These are phyloP conservation scores for Drosophila limbata DNA, from an alignment of 2,888 invertebrate species.

Conservation along the genomic window DNA sequence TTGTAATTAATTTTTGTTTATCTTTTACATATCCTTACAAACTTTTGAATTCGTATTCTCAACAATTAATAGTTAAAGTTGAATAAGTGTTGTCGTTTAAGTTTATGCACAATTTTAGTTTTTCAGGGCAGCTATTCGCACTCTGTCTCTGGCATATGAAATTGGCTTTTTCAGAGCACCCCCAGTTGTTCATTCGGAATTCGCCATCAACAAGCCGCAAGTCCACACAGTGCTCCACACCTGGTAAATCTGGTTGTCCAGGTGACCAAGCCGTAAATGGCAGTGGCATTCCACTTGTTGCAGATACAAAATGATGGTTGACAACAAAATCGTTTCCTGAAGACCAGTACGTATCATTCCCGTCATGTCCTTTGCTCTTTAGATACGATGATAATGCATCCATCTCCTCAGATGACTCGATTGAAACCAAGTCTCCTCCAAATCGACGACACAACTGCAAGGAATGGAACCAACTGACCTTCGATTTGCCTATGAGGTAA, in stretches of 20 bases:
- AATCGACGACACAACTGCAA: conserved; percentile 6
- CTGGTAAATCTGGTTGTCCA: conserved; percentile 8
- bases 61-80: too few relatives aligned
- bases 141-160: conserved; percentile 3
- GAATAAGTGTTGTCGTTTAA: too few relatives aligned
- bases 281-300: not conserved
- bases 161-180: not conserved
- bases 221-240: conserved; percentile 4
- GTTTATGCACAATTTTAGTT: too few relatives aligned
- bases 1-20: too few relatives aligned
- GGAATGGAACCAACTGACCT: not conserved
- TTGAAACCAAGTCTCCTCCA: conserved; percentile 8
- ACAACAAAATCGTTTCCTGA: conserved; percentile 7
- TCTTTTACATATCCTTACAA: too few relatives aligned
- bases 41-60: too few relatives aligned
- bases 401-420: conserved; percentile 7
- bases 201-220: conserved; percentile 1
- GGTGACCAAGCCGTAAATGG: conserved; percentile 3
- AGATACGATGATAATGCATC: not conserved
- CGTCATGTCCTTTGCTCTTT: not conserved
- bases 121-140: not conserved
- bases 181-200: conserved; percentile 8
- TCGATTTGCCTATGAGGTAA: not conserved
- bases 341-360: conserved; percentile 2
- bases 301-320: not conserved